Conservation (phyloP, 2,797 vertebrate genomes). For the Nyctalus aviator region DNA sequence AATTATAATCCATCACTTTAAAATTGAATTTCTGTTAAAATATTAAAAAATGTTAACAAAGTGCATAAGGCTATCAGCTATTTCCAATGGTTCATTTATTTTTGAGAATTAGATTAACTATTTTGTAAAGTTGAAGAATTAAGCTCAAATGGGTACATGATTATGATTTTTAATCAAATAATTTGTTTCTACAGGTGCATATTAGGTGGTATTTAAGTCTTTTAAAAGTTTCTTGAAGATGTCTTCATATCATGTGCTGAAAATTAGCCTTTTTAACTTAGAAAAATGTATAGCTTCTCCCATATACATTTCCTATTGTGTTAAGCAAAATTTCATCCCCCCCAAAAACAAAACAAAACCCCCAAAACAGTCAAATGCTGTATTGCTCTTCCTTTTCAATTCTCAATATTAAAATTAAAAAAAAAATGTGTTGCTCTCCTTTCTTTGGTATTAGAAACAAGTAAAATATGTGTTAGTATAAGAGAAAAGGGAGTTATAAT, state of each 20-base stretch:
- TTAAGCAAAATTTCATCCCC: neutral
- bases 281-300: neutral
- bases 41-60: constrained; percentile 73
- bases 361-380: neutral
- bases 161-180: constrained; percentile 43
- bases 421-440: neutral
- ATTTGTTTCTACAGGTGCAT: neutral
- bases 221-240: neutral
- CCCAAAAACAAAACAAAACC: neutral
- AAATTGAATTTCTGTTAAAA: constrained; percentile 77
- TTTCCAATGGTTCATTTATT: constrained; percentile 51
- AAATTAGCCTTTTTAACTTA: neutral
- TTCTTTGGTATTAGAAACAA: neutral
- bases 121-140: constrained; percentile 24
- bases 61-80: constrained; percentile 47
- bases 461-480: neutral
- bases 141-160: neutral
- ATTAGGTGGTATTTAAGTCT: neutral
- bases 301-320: neutral
- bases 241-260: neutral
- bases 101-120: constrained; percentile 48
- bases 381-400: neutral
- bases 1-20: constrained; percentile 66
- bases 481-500: neutral
- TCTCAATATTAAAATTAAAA: neutral